Evolutionary conservation across 2,888 invertebrate species (phyloP).

Genomic region (Parnassius mnemosyne): DNA sequence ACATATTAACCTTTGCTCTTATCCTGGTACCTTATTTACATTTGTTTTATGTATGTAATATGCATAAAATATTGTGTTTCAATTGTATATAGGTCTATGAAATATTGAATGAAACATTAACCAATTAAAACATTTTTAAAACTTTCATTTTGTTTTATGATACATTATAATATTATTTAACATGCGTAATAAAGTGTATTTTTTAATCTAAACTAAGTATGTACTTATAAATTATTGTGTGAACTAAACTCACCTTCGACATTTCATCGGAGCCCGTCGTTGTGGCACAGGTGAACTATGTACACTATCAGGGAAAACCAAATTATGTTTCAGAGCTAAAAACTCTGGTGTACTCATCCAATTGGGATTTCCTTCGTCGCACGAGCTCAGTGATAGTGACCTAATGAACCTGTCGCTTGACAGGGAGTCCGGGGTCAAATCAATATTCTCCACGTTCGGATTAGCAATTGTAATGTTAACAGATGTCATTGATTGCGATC

Average conservation of each 20-base stretch:
- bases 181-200: no score
- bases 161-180: no score
- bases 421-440: slow-evolving; percentile 83
- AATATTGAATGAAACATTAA: no score
- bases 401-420: slow-evolving; percentile 80
- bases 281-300: slow-evolving; percentile 88
- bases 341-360: slow-evolving; percentile 92
- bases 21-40: no score
- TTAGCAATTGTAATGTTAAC: slow-evolving; percentile 86
- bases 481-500: slow-evolving; percentile 82
- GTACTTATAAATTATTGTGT: slow-evolving; percentile 2
- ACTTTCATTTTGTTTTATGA: no score
- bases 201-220: background rate
- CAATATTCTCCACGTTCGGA: slow-evolving; percentile 86
- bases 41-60: no score
- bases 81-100: no score
- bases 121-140: no score
- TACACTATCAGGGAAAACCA: slow-evolving; percentile 89
- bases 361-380: slow-evolving; percentile 86
- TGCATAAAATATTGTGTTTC: no score
- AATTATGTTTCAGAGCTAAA: slow-evolving; percentile 88
- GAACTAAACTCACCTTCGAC: slow-evolving; percentile 70
- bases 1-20: no score
- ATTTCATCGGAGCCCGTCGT: slow-evolving; percentile 82
- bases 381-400: slow-evolving; percentile 83